A percentile compares a stretch with the other conserved stretches of the same genome.
Evolutionary conservation across 2,888 invertebrate species (phyloP).

Genomic region (Thalpophila matura): DNA sequence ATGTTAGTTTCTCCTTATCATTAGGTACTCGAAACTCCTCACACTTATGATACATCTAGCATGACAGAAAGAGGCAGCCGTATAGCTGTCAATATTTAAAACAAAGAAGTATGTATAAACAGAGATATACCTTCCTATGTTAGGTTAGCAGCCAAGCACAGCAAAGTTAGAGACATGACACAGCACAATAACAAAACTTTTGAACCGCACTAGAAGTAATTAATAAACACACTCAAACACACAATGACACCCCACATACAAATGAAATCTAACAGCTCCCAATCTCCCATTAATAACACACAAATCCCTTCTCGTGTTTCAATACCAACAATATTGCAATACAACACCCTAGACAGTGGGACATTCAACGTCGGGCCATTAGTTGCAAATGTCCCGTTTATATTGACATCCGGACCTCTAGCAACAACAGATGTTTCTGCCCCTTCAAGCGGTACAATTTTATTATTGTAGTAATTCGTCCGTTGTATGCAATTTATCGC

Average conservation of each 20-base stretch:
- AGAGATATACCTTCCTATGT: too few relatives aligned
- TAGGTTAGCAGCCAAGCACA: too few relatives aligned
- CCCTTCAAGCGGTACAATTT: slow-evolving; percentile 18
- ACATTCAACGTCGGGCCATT: slow-evolving; percentile 32
- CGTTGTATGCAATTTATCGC: slow-evolving; percentile 1
- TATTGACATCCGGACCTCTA: slow-evolving; percentile 48
- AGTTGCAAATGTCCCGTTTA: slow-evolving; percentile 41
- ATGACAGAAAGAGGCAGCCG: too few relatives aligned
- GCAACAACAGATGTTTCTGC: slow-evolving; percentile 52
- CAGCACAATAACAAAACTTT: not conserved
- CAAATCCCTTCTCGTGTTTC: slow-evolving; percentile 44
- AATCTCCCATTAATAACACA: slow-evolving; percentile 39
- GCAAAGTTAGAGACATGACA: not conserved
- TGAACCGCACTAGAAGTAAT: not conserved
- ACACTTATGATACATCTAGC: too few relatives aligned
- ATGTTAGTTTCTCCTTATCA: too few relatives aligned
- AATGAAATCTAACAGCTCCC: slow-evolving; percentile 50
- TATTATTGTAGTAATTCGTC: slow-evolving; percentile 15
- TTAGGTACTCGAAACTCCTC: too few relatives aligned
- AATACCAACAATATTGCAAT: slow-evolving; percentile 42
- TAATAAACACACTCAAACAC: slow-evolving; percentile 2
- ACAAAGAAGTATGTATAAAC: too few relatives aligned
- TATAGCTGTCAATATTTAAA: too few relatives aligned
- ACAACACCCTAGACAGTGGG: slow-evolving; percentile 44
- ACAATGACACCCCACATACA: slow-evolving; percentile 31